These are phyloP conservation scores for Araneus ventricosus DNA, from an alignment of 1,140 invertebrate species.

Conservation along the genomic window DNA sequence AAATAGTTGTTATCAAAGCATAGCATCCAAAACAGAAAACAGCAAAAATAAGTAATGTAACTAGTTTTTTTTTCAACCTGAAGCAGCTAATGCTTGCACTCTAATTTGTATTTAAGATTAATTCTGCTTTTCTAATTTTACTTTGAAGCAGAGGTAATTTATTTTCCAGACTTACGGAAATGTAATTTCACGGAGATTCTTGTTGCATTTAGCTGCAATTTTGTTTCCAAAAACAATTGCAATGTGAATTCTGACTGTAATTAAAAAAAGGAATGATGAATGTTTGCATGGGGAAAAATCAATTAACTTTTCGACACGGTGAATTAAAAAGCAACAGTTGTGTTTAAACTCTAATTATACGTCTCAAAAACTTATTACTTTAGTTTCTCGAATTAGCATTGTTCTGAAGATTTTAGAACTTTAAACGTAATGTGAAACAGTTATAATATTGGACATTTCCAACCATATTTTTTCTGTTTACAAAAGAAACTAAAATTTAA, in stretches of 20 bases:
- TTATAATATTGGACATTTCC: too few relatives aligned
- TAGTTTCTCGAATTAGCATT: too few relatives aligned
- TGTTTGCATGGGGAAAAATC: background rate
- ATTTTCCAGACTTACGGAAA: background rate
- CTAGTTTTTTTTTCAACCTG: too few relatives aligned
- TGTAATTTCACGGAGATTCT: background rate
- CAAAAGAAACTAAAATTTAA: too few relatives aligned
- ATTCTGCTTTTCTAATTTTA: background rate
- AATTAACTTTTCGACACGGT: background rate
- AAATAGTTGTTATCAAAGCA: too few relatives aligned
- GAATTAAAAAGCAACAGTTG: background rate
- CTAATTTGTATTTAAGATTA: constrained; percentile 5
- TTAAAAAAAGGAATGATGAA: background rate
- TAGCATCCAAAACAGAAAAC: background rate
- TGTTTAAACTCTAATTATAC: background rate
- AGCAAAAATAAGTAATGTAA: background rate
- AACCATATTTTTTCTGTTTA: too few relatives aligned
- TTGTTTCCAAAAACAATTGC: background rate
- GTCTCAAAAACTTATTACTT: background rate
- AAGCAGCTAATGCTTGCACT: background rate
- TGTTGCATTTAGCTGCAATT: background rate
- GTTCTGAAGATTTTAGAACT: too few relatives aligned
- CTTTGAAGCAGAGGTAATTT: background rate
- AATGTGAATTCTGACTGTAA: background rate
- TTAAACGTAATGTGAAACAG: too few relatives aligned